These are phyloP conservation scores for Hyles euphorbiae DNA, from an alignment of 1,140 invertebrate genomes.

Conservation along the genomic window DNA sequence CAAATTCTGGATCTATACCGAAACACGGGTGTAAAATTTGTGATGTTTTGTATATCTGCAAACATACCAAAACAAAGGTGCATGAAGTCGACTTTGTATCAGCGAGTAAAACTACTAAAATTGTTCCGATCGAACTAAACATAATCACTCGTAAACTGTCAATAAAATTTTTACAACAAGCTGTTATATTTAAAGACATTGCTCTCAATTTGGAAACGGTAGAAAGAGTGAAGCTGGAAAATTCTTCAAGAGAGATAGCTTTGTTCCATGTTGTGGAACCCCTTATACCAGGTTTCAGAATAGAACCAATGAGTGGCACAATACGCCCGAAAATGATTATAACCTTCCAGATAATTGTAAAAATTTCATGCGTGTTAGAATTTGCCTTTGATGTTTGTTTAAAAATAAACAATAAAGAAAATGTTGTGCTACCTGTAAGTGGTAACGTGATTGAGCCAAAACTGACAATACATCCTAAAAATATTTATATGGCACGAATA, in stretches of 20 bases:
- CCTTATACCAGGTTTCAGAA: slow-evolving; percentile 52
- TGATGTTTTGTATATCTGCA: slow-evolving; percentile 49
- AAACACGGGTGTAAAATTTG: slow-evolving; percentile 49
- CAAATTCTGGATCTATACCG: slow-evolving; percentile 39
- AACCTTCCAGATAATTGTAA: slow-evolving; percentile 47
- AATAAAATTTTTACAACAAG: slow-evolving; percentile 57
- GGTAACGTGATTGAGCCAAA: slow-evolving; percentile 62
- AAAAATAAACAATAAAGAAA: slow-evolving; percentile 70
- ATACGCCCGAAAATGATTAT: slow-evolving; percentile 61
- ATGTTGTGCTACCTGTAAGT: slow-evolving; percentile 50
- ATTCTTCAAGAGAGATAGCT: slow-evolving; percentile 62
- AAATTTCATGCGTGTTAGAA: slow-evolving; percentile 59
- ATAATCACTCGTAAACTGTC: slow-evolving; percentile 53
- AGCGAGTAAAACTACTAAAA: slow-evolving; percentile 25
- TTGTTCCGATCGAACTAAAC: slow-evolving; percentile 51
- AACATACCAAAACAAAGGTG: slow-evolving; percentile 52
- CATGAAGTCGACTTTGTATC: slow-evolving; percentile 54
- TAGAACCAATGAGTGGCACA: slow-evolving; percentile 56
- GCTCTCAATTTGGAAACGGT: slow-evolving; percentile 54
- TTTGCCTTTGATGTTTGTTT: slow-evolving; percentile 54
- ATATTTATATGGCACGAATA: slow-evolving; percentile 52
- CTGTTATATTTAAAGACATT: slow-evolving; percentile 60
- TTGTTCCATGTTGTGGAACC: slow-evolving; percentile 60
- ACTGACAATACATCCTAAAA: slow-evolving; percentile 55
- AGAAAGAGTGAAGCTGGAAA: slow-evolving; percentile 59